Evolutionary conservation across 2,888 invertebrate species (phyloP), one percentile per base, ranked within the genome.

Genomic region (Belgica antarctica): DNA sequence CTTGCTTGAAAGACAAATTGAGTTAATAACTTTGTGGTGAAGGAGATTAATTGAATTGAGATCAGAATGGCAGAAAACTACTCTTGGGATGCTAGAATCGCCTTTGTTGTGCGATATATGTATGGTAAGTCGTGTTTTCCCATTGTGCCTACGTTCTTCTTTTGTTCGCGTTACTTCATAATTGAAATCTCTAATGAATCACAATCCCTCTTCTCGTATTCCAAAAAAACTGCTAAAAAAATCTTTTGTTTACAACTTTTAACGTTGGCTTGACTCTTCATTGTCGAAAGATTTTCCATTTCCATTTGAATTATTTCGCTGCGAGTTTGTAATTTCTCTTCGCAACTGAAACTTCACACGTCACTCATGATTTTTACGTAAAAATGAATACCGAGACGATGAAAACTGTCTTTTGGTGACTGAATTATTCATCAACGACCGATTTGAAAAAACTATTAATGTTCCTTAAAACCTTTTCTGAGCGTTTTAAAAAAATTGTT

Each of bases 41-140:
- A 61, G 24, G 5, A 15, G 28, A 24, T n/a, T 2, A 61, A 61
- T 10, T 5, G 34, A 62, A 52, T 68, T 22, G 2, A 65, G 52
- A 47, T 5, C 5, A 28, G 19, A 62, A 62, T 62, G 62, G 28
- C 62, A 19, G 27, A 68, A 7, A 34, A 15, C 71, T 90, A 90
- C 81, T 85, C 87, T 77, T 92, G 91, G 91, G 89, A 91, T 77
- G 91, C 88, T 81, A 85, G 92, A 78, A 90, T 92, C 73, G 87
- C 85, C 77, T 92, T 91, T 80, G 87, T 91, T 77, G 89, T 91
- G 74, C 86, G 86, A 78, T 89, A 88, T 80, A 85, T 91, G 75
- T 92, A 91, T 77, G 91, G 91, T 91, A 81, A 86, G 79, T 78
- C 22, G 19, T n/a, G 52, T n/a, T n/a, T n/a, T n/a, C n/a, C n/a